Conservation (phyloP, 2,113 vertebrate species). For the Oreochromis spilurus region DNA sequence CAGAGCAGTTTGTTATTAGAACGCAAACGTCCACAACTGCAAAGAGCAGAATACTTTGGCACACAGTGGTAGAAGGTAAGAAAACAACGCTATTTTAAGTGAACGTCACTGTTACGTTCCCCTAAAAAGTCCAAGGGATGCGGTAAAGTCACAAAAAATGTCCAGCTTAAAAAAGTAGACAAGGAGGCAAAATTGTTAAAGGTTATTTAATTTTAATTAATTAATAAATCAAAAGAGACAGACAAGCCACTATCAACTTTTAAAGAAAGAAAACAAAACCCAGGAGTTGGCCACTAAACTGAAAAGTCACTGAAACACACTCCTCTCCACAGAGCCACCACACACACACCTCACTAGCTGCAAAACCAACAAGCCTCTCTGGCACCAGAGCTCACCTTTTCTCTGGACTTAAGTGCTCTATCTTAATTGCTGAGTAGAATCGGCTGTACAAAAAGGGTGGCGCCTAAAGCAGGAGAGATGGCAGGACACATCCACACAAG, state of each 20-base stretch:
- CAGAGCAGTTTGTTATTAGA: fast-evolving
- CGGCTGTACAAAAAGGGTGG: not conserved
- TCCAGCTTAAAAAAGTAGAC: not conserved
- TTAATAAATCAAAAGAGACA: too few relatives aligned
- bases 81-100: not conserved
- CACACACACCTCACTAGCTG: fast-evolving
- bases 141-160: not conserved
- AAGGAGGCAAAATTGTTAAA: not conserved
- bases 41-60: not conserved
- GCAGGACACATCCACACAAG: not conserved
- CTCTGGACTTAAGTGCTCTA: not conserved
- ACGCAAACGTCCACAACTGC: not conserved
- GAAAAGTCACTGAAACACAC: not conserved
- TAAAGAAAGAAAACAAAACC: not conserved
- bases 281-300: not conserved
- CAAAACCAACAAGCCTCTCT: not conserved
- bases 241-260: not conserved
- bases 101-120: fast-evolving
- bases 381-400: fast-evolving
- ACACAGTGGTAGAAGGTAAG: not conserved
- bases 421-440: not conserved
- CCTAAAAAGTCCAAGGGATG: not conserved
- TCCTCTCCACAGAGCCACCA: not conserved
- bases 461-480: not conserved
- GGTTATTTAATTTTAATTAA: not conserved